Evolutionary conservation across 2,888 invertebrate species (phyloP).

Genomic region (Escarpia spicata): DNA sequence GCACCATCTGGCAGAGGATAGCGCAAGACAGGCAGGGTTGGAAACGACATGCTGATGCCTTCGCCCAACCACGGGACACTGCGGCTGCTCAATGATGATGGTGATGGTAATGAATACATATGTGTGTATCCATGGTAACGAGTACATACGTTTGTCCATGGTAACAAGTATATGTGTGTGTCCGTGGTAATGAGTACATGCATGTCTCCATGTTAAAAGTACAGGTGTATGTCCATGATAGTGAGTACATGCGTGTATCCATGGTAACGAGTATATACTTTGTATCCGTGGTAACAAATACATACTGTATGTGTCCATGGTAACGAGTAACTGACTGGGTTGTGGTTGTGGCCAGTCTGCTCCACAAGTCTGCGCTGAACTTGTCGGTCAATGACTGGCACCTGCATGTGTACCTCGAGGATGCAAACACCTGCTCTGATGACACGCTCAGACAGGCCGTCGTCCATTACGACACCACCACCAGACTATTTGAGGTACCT

Average conservation of each 20-base stretch:
- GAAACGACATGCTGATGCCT: too few species aligned
- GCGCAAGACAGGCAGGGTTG: too few species aligned
- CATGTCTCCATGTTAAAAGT: too few species aligned
- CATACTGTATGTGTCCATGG: background rate
- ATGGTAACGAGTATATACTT: background rate
- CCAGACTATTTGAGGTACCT: slow-evolving; percentile 3
- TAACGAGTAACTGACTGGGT: background rate
- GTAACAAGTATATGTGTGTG: too few species aligned
- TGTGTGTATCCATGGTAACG: too few species aligned
- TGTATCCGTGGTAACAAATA: background rate
- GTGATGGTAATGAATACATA: too few species aligned
- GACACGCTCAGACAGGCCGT: background rate
- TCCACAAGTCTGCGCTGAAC: slow-evolving; percentile 19
- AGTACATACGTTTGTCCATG: too few species aligned
- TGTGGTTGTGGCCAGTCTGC: background rate
- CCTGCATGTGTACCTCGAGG: slow-evolving; percentile 20
- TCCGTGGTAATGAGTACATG: too few species aligned
- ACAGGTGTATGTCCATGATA: too few species aligned
- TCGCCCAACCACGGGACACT: too few species aligned
- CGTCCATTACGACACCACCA: background rate
- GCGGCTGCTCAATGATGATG: too few species aligned
- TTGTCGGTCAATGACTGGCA: background rate
- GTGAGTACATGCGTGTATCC: background rate
- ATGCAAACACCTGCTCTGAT: background rate
- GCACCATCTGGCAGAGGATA: too few species aligned